Percentiles rank a stretch among this genome's conserved stretches.
Conservation (phyloP, 2,888 invertebrate genomes). For the Drosophila ustulata region DNA sequence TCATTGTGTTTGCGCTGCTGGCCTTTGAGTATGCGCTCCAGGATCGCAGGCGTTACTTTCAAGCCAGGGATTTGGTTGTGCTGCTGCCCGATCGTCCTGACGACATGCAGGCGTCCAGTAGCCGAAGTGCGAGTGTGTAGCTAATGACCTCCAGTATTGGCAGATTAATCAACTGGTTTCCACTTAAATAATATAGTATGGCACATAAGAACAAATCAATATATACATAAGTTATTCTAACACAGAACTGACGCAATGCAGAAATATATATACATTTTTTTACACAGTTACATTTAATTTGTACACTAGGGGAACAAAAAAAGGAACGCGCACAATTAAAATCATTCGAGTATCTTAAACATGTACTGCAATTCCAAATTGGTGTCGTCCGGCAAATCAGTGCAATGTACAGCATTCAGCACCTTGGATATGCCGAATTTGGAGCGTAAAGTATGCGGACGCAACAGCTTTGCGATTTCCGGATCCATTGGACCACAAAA, state of each 20-base stretch:
- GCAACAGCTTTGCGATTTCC: constrained; percentile 93
- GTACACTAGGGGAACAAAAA: constrained; percentile 8
- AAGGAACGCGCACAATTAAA: background rate
- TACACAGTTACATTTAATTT: constrained; percentile 10
- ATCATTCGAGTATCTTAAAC: constrained; percentile 88
- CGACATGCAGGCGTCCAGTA: constrained; percentile 65
- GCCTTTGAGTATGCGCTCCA: constrained; percentile 82
- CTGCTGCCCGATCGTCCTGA: constrained; percentile 32
- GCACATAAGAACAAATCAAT: background rate
- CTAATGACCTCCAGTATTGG: background rate
- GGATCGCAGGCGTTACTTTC: constrained; percentile 57
- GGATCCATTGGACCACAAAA: constrained; percentile 96
- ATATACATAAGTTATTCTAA: constrained; percentile 4
- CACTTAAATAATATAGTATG: background rate
- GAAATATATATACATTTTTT: background rate
- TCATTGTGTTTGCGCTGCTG: constrained; percentile 80
- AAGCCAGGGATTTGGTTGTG: constrained; percentile 43
- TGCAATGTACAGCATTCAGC: constrained; percentile 96
- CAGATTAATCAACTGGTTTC: background rate
- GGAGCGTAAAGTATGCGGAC: constrained; percentile 94
- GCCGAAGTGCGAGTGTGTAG: constrained; percentile 54
- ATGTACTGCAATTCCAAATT: constrained; percentile 93
- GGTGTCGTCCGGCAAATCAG: constrained; percentile 95
- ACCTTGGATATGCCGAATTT: constrained; percentile 93
- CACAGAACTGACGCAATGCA: background rate